phyloP scores from a whole-genome alignment of 1,140 invertebrate genomes.

The Macrostomum lignano region DNA sequence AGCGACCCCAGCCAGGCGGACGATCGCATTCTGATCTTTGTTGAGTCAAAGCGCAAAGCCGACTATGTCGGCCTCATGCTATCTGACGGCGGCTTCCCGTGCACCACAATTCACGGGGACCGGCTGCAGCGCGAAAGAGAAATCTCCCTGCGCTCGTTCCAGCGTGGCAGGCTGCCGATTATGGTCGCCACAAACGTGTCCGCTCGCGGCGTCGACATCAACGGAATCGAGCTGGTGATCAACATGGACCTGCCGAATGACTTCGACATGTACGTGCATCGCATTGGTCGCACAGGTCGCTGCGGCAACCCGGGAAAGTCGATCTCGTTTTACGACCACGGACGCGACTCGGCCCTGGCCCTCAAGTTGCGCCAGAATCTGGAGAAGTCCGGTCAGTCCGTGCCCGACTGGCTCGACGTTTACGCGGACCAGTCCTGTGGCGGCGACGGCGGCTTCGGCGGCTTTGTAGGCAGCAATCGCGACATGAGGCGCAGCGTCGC shows the following conservation, averaged over 20 bases:
- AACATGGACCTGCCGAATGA: slow-evolving; percentile 57
- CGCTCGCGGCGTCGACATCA: slow-evolving; percentile 51
- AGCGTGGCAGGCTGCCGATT: slow-evolving; percentile 32
- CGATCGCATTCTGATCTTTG: slow-evolving; percentile 49
- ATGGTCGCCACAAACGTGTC: slow-evolving; percentile 75
- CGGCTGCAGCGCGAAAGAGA: slow-evolving; percentile 59
- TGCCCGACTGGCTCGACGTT: slow-evolving; percentile 1
- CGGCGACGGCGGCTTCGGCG: no score
- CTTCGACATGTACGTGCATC: slow-evolving; percentile 73
- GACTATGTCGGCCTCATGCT: slow-evolving; percentile 40
- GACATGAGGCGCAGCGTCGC: no score
- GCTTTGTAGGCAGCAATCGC: no score
- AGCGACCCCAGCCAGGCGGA: slow-evolving; percentile 16
- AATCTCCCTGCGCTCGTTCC: slow-evolving; percentile 50
- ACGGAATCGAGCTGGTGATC: slow-evolving; percentile 51
- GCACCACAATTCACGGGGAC: slow-evolving; percentile 31
- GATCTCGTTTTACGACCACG: slow-evolving; percentile 44
- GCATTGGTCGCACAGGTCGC: slow-evolving; percentile 70
- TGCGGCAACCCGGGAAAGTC: slow-evolving; percentile 65
- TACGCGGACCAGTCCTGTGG: no score
- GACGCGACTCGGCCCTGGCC: slow-evolving; percentile 23
- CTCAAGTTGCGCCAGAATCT: slow-evolving; percentile 39
- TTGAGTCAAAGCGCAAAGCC: slow-evolving; percentile 54
- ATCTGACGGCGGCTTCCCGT: slow-evolving; percentile 8
- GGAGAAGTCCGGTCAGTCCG: slow-evolving; percentile 7